Percentiles rank a stretch among this genome's conserved stretches.
Conservation (phyloP, 2,888 invertebrate species). For the Leucania comma region DNA sequence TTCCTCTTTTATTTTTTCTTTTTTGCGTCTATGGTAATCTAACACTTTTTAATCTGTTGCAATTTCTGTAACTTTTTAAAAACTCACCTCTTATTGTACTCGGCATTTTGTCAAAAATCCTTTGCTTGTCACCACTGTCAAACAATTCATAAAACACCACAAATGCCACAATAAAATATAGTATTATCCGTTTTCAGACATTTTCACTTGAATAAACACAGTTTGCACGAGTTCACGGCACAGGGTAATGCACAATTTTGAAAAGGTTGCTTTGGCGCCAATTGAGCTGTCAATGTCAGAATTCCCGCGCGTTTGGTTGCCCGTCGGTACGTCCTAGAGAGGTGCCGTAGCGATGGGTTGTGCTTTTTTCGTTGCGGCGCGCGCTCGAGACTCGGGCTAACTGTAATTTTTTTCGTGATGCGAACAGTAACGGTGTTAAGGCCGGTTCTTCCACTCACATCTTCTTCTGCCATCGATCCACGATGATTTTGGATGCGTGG, state of each 20-base stretch:
- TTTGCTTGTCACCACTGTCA: constrained; percentile 66
- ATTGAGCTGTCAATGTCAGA: constrained; percentile 81
- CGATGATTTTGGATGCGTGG: constrained; percentile 76
- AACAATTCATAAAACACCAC: constrained; percentile 74
- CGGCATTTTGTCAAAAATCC: constrained; percentile 87
- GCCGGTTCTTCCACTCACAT: constrained; percentile 82
- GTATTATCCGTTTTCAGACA: constrained; percentile 81
- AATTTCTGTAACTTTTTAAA: constrained; percentile 32
- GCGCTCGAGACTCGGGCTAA: constrained; percentile 81
- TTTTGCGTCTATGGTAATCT: not conserved
- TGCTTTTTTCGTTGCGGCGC: constrained; percentile 86
- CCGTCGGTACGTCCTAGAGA: constrained; percentile 84
- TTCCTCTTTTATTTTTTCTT: too few relatives aligned
- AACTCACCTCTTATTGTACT: constrained; percentile 89
- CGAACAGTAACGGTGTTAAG: constrained; percentile 83
- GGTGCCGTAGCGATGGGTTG: constrained; percentile 81
- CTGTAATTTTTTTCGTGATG: constrained; percentile 90
- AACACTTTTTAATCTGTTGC: constrained; percentile 20
- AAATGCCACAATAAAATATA: constrained; percentile 65
- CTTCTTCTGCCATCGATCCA: constrained; percentile 71
- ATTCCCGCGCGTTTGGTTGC: constrained; percentile 77
- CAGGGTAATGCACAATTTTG: constrained; percentile 54
- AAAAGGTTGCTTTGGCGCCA: constrained; percentile 71
- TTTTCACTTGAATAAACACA: constrained; percentile 70
- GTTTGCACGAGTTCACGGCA: constrained; percentile 63